A percentile compares a stretch with the other conserved stretches of the same genome.
These are phyloP conservation scores for Lutraria rhynchaena DNA, from an alignment of 1,140 invertebrate species.

Conservation along the genomic window DNA sequence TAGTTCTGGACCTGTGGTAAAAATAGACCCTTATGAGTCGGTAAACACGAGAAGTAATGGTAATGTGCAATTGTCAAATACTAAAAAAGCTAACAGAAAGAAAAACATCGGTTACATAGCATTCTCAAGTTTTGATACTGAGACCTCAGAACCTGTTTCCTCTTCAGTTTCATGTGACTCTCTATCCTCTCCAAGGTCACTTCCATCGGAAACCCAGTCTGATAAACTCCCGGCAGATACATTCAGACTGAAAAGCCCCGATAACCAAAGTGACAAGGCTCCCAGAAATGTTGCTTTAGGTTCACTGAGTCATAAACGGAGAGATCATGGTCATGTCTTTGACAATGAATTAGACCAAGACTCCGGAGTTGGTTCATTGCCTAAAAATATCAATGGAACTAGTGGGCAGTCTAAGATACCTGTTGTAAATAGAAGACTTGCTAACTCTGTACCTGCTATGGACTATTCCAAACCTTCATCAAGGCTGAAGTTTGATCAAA, in stretches of 20 bases:
- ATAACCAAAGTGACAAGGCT: slow-evolving; percentile 20
- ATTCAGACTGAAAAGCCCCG: background rate
- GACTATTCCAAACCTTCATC: background rate
- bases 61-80: too few species aligned
- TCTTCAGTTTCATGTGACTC: slow-evolving; percentile 49
- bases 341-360: slow-evolving; percentile 22
- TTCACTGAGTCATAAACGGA: slow-evolving; percentile 24
- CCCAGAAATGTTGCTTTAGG: slow-evolving; percentile 36
- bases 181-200: slow-evolving; percentile 17
- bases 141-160: slow-evolving; percentile 11
- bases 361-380: slow-evolving; percentile 34
- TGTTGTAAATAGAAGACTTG: background rate
- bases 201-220: slow-evolving; percentile 23
- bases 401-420: background rate
- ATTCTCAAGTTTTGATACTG: slow-evolving; percentile 40
- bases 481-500: too few species aligned
- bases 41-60: background rate
- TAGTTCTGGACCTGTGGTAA: slow-evolving; percentile 13
- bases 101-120: slow-evolving; percentile 32
- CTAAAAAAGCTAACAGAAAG: background rate
- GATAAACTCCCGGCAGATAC: background rate
- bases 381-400: slow-evolving; percentile 26
- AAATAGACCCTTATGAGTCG: slow-evolving; percentile 43
- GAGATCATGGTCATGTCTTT: background rate
- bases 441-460: background rate